phyloP scores from a whole-genome alignment of 2,113 vertebrate species.

The Toxotes chatareus region DNA sequence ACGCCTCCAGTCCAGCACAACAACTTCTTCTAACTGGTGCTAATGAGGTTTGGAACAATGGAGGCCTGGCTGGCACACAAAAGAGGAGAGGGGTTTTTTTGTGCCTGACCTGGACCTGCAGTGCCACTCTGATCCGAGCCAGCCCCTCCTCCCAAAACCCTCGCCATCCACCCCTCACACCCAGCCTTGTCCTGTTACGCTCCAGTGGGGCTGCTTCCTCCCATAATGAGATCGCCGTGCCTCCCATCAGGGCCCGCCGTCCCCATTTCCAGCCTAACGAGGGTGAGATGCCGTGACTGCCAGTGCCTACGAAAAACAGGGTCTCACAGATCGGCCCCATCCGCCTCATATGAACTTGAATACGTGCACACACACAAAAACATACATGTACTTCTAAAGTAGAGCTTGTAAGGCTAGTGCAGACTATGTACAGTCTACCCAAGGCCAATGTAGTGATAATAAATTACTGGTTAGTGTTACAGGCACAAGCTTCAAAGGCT shows the following conservation, averaged over 20 bases:
- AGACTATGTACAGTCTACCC: not conserved
- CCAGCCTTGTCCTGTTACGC: slow-evolving; percentile 56
- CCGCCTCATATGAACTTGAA: not conserved
- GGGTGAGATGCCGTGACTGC: slow-evolving; percentile 46
- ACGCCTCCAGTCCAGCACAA: slow-evolving; percentile 32
- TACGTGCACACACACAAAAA: no score
- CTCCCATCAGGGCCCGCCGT: slow-evolving; percentile 32
- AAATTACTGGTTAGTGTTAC: not conserved
- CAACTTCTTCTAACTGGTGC: slow-evolving; percentile 43
- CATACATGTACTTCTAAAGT: not conserved
- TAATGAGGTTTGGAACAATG: slow-evolving; percentile 81
- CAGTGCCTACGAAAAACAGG: not conserved
- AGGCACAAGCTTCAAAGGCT: not conserved
- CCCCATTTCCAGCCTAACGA: slow-evolving; percentile 69
- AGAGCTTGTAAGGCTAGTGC: not conserved
- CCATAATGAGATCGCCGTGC: slow-evolving; percentile 65
- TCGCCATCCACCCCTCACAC: slow-evolving; percentile 9
- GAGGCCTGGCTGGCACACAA: slow-evolving; percentile 60
- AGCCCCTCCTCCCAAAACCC: not conserved
- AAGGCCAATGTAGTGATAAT: not conserved
- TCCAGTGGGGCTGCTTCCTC: slow-evolving; percentile 53
- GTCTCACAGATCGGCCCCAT: not conserved
- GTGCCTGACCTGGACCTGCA: slow-evolving; percentile 61
- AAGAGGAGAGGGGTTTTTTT: slow-evolving; percentile 34
- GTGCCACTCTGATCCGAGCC: slow-evolving; percentile 15